Evolutionary conservation across 2,888 invertebrate species (phyloP), one percentile per base, ranked within the genome.

Genomic region (Apodemia zela): DNA sequence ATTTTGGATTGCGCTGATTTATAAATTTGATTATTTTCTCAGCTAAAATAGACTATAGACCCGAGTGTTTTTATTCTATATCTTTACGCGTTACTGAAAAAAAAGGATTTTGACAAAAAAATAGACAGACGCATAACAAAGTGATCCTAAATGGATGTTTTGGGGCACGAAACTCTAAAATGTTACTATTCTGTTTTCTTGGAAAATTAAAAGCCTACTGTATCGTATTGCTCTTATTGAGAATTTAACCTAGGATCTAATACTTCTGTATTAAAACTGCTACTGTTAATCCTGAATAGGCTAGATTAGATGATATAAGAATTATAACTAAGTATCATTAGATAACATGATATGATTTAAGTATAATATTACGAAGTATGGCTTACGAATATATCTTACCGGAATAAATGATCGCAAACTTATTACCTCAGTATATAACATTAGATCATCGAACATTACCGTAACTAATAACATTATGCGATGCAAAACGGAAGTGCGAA

Each of bases 371-470:
- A 42, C 42, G 42, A 15, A 42, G n/a, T 42, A n/a, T 42, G 15
- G 25, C 21, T 54, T 54, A 54, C 54, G 54, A 54, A 21, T 25
- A 54, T 25, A 54, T 25, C 15, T 25, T 54, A 25, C 54, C 54
- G 54, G 54, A 47, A 47, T 47, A 47, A 47, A n/a, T 47, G 17
- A 21, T 57, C 57, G 25, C 8, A 47, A 47, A 51, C 25, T 29
- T 57, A 57, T 57, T 57, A 57, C 57, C 57, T 57, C 57, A n/a
- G 29, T 57, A 57, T 51, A 51, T 57, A 57, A 57, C 57, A 57
- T 57, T 29, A 57, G 25, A 57, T 57, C 29, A 57, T 57, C 15
- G 21, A 21, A 13, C 21, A 29, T 57, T 57, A 25, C 54, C 54
- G 54, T 57, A 54, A 54, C 54, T 54, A 54, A 54, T 29, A 54